phyloP scores from a whole-genome alignment of 2,113 vertebrate species.

The Aldabrachelys gigantea region DNA sequence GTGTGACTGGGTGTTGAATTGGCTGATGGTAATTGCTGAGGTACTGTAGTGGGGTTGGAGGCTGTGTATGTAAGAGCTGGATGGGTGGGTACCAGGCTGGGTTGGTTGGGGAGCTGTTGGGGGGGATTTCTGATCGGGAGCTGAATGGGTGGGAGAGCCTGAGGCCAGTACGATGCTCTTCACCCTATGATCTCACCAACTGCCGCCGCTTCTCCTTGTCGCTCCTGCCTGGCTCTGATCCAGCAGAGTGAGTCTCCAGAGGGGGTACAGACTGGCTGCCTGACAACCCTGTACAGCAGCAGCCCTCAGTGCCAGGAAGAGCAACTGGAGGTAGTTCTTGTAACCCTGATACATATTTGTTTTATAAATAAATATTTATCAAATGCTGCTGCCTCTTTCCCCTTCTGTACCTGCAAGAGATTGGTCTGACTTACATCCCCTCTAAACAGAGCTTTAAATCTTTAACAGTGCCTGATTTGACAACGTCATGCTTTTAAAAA shows the following conservation, averaged over 20 bases:
- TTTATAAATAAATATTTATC: background rate
- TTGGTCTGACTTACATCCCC: background rate
- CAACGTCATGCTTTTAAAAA: background rate
- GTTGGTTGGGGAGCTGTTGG: background rate
- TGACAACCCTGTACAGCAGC: background rate
- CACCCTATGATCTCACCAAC: background rate
- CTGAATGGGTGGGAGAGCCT: background rate
- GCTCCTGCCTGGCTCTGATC: background rate
- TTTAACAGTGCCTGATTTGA: background rate
- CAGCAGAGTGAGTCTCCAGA: too few relatives aligned
- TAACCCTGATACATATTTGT: background rate
- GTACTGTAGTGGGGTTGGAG: background rate
- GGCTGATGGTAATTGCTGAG: accelerated
- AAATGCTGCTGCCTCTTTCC: background rate
- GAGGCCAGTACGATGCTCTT: accelerated
- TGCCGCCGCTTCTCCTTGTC: background rate
- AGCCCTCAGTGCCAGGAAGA: background rate
- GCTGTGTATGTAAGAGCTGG: accelerated
- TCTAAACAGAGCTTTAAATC: background rate
- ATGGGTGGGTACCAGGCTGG: accelerated
- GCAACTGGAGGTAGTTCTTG: background rate
- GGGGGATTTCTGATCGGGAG: accelerated
- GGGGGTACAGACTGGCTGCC: background rate
- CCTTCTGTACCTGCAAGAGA: background rate
- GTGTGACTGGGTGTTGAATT: accelerated